Conservation (phyloP, 2,888 invertebrate genomes). For the Candidula unifasciata region DNA sequence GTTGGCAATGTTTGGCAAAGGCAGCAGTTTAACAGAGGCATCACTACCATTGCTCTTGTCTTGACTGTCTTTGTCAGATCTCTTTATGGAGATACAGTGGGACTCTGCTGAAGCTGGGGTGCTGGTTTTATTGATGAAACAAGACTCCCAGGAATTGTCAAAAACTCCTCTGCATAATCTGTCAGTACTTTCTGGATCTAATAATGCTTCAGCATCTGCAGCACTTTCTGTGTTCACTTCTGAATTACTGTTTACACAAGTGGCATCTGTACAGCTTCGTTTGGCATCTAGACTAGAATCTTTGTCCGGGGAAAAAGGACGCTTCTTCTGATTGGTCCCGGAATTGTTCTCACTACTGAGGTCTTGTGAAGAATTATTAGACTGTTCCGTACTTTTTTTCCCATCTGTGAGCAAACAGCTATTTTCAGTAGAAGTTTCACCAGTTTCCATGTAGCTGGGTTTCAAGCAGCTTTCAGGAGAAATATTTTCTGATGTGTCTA, state of each 20-base stretch:
- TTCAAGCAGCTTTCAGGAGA: not conserved
- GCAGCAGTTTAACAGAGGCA: conserved; percentile 61
- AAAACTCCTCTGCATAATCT: not conserved
- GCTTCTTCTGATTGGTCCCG: not conserved
- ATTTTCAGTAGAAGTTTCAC: not conserved
- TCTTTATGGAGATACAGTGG: not conserved
- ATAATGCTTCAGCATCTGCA: not conserved
- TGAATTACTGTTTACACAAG: not conserved
- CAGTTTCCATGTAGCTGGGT: not conserved
- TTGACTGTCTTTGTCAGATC: not conserved
- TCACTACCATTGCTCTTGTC: not conserved
- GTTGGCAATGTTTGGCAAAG: conserved; percentile 64
- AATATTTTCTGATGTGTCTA: not conserved
- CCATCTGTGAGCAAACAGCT: not conserved
- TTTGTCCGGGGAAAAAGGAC: not conserved
- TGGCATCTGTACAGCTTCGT: conserved; percentile 1
- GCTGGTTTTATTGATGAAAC: conserved; percentile 17
- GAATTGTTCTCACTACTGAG: not conserved
- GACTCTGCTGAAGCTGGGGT: not conserved
- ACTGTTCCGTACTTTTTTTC: not conserved
- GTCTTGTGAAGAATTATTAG: not conserved
- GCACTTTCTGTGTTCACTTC: not conserved
- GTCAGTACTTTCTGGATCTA: not conserved
- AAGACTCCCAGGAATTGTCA: conserved; percentile 21
- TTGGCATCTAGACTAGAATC: conserved; percentile 3